Base-by-base conservation (phyloP, 2,797 vertebrate species). In the Babyrousa celebensis region DNA sequence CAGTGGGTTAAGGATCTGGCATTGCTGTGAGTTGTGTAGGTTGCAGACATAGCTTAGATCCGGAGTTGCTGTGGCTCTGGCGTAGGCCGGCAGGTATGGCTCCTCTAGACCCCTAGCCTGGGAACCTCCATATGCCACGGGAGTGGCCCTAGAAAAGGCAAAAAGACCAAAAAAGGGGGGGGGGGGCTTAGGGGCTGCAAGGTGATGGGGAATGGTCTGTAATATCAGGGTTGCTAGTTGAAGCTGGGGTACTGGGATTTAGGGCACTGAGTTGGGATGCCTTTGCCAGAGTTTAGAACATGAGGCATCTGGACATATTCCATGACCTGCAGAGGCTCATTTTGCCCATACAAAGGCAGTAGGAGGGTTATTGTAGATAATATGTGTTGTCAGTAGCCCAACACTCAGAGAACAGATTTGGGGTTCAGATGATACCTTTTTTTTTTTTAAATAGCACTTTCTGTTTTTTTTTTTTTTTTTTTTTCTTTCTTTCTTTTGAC, bases 241-340 rank as follows among this genome's bases (percentile, higher is more conserved):
- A 63, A 63, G 84, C 67, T 75, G 60, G 60, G 70, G 6, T 43
- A 12, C 60, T 43, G 2, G 29, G 5, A 54, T 32, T 92, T 80
- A 92, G 52, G 75, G 36, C 7, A 78, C 75, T 9, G 16, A 65
- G 1, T 87, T 88, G 23, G 27, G 56, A 77, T 97, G 68, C 62
- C 14, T 96, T 92, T 94, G 85, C 77, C 62, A 78, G 65, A 60
- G 32, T 79, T 91, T 83, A 88, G 68, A 87, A 85, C 27, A n/a
- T 32, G n/a, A 68, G 36, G 60, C 92, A 18, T 85, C 48, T 80
- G 71, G 65, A 40, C 63, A 18, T 29, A 70, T 12, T 72, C 62
- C 11, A 65, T 78, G 68, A 85, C 20, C 32, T 4, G 79, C 15
- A 83, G 67, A 86, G 68, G 2, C 21, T 82, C 32, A 63, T 92